Base-by-base conservation (phyloP, 2,113 vertebrate species). In the Vidua macroura region DNA sequence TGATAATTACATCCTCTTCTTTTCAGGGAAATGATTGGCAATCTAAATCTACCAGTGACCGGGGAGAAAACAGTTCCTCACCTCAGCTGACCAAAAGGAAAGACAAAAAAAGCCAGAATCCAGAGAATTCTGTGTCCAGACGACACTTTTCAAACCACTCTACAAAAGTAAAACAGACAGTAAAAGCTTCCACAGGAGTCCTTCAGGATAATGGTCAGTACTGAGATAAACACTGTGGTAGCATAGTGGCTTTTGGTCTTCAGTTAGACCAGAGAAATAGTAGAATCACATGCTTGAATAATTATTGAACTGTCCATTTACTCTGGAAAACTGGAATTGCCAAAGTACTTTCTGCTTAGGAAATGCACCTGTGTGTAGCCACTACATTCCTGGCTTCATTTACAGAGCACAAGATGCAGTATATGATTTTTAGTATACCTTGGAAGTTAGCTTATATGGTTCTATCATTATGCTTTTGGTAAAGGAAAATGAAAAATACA, bases 31-130 rank as follows among this genome's bases (percentile, higher is more conserved):
- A 94, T 51, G 97, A 97, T 44, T 75, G 83, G 1, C 97, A 98
- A 10, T 98, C 97, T 79, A 99, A 99, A 90, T 98, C 98, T 19
- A 97, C 96, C 0, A 15, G 96, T 74, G 98, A 98, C 14, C 84
- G 18, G 2, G 95, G 85, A 55, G 98, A 98, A 69, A 96, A 85
- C 41, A 97, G 98, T 79, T 94, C 88, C 16, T 98, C 98, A 23
- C 97, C 98, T 91, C 98, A 97, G 4, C 96, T 86, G 66, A 96
- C 90, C 49, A 98, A 97, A 83, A 91, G 93, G 70, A 98, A 97
- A 70, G 97, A 96, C 52, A 98, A 91, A 91, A 98, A 96, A 90
- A 96, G 93, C 11, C 97, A 97, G 37, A 97, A 98, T 64, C 91
- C 97, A 23, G 98, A 98, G 55, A 96, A 97, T 79, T 68, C 52